Evolutionary conservation across 2,797 vertebrate genomes (phyloP).

Genomic region (Falco columbarius): DNA sequence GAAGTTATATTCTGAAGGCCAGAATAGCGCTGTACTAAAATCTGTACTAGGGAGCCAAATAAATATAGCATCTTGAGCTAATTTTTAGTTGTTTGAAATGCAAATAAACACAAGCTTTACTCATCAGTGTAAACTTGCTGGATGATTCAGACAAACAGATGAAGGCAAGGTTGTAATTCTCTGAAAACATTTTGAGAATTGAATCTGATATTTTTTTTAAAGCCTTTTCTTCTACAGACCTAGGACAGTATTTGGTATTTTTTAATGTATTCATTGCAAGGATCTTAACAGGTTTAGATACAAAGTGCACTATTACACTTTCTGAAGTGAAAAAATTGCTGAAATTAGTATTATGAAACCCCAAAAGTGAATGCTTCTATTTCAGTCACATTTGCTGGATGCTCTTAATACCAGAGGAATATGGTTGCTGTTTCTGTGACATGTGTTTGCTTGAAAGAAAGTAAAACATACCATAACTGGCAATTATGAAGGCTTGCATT

Average conservation of each 20-base stretch:
- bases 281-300: background rate
- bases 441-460: background rate
- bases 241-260: background rate
- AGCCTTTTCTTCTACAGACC: background rate
- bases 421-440: background rate
- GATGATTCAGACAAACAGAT: background rate
- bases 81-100: conserved; percentile 9
- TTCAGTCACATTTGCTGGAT: background rate
- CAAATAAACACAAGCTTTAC: background rate
- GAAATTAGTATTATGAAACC: background rate
- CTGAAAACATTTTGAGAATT: background rate
- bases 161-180: background rate
- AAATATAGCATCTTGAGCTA: background rate
- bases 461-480: background rate
- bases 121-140: background rate
- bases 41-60: background rate
- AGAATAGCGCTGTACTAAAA: background rate
- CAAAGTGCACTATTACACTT: background rate
- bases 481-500: background rate
- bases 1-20: background rate
- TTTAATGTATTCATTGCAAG: background rate
- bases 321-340: background rate
- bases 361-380: background rate
- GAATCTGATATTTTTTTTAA: background rate
- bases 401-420: background rate